A percentile compares a stretch with the other conserved stretches of the same genome.
Conservation (phyloP, 2,888 invertebrate species). For the Lydus trimaculatus region DNA sequence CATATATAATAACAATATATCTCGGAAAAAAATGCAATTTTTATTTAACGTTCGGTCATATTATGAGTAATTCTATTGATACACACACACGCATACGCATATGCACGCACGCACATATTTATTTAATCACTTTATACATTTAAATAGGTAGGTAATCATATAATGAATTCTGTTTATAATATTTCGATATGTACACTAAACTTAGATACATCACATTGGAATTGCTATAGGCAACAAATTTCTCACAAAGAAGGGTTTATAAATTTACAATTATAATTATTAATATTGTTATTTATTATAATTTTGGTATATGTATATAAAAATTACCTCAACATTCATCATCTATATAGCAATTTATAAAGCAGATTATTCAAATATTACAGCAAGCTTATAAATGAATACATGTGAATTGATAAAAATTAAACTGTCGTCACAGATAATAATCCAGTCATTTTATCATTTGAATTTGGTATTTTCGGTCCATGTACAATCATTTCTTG, state of each 20-base stretch:
- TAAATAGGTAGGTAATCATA: slow-evolving; percentile 35
- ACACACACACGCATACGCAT: slow-evolving; percentile 36
- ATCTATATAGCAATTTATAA: too few species aligned
- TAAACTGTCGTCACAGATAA: slow-evolving; percentile 66
- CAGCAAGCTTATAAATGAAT: slow-evolving; percentile 28
- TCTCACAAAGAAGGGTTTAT: slow-evolving; percentile 26
- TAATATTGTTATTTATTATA: slow-evolving; percentile 17
- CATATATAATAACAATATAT: too few species aligned
- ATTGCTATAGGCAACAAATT: slow-evolving; percentile 42
- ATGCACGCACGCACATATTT: too few species aligned
- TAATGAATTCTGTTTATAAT: slow-evolving; percentile 37
- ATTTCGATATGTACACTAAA: slow-evolving; percentile 51
- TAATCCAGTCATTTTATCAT: slow-evolving; percentile 66
- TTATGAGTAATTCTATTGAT: slow-evolving; percentile 33
- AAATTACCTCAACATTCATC: slow-evolving; percentile 34
- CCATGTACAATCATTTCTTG: slow-evolving; percentile 67
- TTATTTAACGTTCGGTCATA: slow-evolving; percentile 23
- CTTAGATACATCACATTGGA: slow-evolving; percentile 51
- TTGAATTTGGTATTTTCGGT: slow-evolving; percentile 53
- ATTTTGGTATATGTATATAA: slow-evolving; percentile 32
- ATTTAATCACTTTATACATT: slow-evolving; percentile 32
- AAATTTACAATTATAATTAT: slow-evolving; percentile 3
- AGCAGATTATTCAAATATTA: slow-evolving; percentile 30
- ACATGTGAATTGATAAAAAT: slow-evolving; percentile 29
- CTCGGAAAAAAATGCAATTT: too few species aligned